Conservation (phyloP, 2,113 vertebrate genomes). For the Odontesthes bonariensis region DNA sequence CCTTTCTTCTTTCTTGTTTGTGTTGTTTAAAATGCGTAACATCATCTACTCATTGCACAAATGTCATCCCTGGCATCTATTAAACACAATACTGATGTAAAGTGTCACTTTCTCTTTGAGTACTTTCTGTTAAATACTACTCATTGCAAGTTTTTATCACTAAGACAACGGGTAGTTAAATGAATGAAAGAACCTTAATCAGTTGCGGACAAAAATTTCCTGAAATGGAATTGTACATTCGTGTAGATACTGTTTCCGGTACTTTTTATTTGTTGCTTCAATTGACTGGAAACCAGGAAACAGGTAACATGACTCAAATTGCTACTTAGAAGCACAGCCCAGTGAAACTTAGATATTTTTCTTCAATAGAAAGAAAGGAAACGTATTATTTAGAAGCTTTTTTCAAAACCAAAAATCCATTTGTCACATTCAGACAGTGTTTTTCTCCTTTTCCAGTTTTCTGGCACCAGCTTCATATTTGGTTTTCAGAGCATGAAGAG, state of each 20-base stretch:
- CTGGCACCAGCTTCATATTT: too few relatives aligned
- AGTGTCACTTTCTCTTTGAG: not conserved
- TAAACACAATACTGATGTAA: not conserved
- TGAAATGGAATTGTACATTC: not conserved
- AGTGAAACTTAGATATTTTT: too few relatives aligned
- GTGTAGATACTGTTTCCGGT: too few relatives aligned
- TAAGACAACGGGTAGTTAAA: not conserved
- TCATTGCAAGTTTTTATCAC: not conserved
- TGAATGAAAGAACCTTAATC: not conserved
- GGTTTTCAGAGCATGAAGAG: too few relatives aligned
- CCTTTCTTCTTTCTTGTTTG: not conserved
- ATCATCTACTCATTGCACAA: not conserved
- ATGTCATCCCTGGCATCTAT: not conserved
- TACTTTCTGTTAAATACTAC: not conserved
- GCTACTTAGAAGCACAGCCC: too few relatives aligned
- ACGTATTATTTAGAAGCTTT: too few relatives aligned
- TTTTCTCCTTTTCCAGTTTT: not conserved
- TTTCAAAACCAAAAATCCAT: too few relatives aligned
- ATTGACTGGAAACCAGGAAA: too few relatives aligned
- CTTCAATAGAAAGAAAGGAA: too few relatives aligned
- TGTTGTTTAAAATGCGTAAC: not conserved
- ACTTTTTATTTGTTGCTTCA: too few relatives aligned
- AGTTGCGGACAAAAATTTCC: not conserved
- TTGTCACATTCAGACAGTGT: not conserved
- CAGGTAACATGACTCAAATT: too few relatives aligned